Conservation (phyloP, 2,888 invertebrate species). For the Caenorhabditis japonica region DNA sequence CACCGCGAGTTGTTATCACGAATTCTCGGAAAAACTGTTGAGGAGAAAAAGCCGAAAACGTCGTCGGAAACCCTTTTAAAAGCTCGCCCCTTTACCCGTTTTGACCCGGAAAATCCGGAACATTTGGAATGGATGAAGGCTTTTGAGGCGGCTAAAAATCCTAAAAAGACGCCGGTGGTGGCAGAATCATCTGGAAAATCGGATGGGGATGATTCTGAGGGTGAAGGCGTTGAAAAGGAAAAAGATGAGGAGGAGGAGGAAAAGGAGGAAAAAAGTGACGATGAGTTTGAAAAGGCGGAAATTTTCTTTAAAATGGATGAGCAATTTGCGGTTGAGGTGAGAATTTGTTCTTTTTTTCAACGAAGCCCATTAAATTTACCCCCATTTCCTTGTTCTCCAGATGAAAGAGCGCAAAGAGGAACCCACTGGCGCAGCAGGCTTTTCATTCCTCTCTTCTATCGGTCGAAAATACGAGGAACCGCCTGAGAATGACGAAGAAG, state of each 20-base stretch:
- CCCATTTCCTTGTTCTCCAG: conserved; percentile 4
- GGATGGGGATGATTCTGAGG: conserved; percentile 7
- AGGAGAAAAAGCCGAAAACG: conserved; percentile 55
- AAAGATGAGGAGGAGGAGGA: conserved; percentile 15
- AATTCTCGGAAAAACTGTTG: conserved; percentile 63
- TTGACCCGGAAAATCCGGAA: conserved; percentile 70
- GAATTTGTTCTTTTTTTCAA: too few species aligned
- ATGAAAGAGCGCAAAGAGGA: conserved; percentile 36
- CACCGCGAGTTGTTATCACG: conserved; percentile 62
- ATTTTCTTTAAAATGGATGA: conserved; percentile 63
- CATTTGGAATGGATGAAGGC: conserved; percentile 68
- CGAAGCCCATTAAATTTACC: too few species aligned
- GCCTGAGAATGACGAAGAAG: conserved; percentile 4
- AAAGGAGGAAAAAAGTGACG: conserved; percentile 16
- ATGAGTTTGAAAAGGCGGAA: conserved; percentile 31
- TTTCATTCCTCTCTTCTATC: conserved; percentile 58
- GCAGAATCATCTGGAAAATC: conserved; percentile 4
- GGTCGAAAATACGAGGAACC: conserved; percentile 43
- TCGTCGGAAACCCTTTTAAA: conserved; percentile 16
- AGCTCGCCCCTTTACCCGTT: conserved; percentile 59
- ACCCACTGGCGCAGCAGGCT: conserved; percentile 23
- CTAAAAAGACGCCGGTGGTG: conserved; percentile 8
- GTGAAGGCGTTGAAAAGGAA: conserved; percentile 17
- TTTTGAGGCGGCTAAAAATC: conserved; percentile 42
- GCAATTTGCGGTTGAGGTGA: conserved; percentile 60